phyloP scores from a whole-genome alignment of 2,113 vertebrate genomes.

The Ciconia boyciana region DNA sequence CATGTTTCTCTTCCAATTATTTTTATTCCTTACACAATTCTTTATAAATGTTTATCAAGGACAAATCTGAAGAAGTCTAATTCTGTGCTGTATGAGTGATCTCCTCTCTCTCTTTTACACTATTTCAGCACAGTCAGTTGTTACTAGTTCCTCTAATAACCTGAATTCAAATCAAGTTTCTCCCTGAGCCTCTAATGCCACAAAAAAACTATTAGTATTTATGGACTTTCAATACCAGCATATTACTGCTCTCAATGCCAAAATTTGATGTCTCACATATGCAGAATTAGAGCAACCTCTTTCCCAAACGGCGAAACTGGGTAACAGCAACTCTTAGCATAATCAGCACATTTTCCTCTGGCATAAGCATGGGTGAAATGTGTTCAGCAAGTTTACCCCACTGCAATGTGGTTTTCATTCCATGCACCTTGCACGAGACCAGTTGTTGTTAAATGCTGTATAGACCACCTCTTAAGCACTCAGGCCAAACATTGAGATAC shows the following conservation, averaged over 20 bases:
- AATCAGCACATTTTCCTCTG: background rate
- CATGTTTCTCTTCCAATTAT: slow-evolving; percentile 34
- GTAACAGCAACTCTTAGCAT: background rate
- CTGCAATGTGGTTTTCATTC: background rate
- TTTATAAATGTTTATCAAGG: slow-evolving; percentile 36
- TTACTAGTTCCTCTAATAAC: background rate
- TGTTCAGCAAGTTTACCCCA: background rate
- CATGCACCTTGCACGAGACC: background rate
- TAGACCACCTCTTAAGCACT: background rate
- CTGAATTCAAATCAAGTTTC: background rate
- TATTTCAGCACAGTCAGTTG: background rate
- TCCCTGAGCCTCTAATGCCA: background rate
- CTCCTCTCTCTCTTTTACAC: background rate
- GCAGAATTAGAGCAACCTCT: slow-evolving; percentile 16
- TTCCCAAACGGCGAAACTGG: background rate
- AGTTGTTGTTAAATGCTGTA: background rate
- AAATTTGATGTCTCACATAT: background rate
- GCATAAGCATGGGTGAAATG: background rate
- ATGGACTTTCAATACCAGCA: slow-evolving; percentile 29
- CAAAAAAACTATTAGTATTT: slow-evolving; percentile 34
- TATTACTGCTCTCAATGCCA: slow-evolving; percentile 19
- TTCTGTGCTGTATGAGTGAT: background rate
- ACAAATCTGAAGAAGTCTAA: background rate
- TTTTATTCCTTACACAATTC: slow-evolving; percentile 16
- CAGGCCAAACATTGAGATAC: background rate